Evolutionary conservation across 2,113 vertebrate species (phyloP).

Genomic region (Motacilla tschutschensis): DNA sequence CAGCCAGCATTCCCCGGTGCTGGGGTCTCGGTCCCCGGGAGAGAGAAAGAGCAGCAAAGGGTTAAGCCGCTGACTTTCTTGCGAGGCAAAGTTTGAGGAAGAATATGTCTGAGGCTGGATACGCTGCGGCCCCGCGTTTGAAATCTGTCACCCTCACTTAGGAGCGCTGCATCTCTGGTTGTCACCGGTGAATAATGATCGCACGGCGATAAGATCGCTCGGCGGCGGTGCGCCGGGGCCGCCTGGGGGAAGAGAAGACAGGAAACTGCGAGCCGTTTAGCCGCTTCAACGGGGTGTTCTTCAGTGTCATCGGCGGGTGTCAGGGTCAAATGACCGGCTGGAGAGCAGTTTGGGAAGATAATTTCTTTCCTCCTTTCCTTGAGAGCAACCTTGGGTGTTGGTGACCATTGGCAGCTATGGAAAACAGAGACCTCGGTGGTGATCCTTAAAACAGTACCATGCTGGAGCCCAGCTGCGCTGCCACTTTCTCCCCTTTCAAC

Average conservation of each 20-base stretch:
- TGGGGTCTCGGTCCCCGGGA: neutral
- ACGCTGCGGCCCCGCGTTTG: conserved; percentile 29
- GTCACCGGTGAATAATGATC: conserved; percentile 41
- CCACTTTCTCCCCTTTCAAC: conserved; percentile 63
- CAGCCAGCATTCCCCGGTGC: neutral
- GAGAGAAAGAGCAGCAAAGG: conserved; percentile 38
- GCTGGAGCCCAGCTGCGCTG: conserved; percentile 56
- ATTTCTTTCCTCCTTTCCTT: neutral
- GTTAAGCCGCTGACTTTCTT: conserved; percentile 67
- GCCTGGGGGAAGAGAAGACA: neutral
- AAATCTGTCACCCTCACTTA: conserved; percentile 58
- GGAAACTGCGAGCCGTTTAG: conserved; percentile 28
- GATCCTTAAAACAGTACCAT: conserved; percentile 76
- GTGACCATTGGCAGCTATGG: conserved; percentile 63
- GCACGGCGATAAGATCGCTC: conserved; percentile 44
- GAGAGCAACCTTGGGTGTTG: conserved; percentile 9
- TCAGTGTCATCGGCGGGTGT: conserved; percentile 15
- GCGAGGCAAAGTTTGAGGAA: conserved; percentile 43
- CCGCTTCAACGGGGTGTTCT: neutral
- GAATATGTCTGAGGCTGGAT: conserved; percentile 7
- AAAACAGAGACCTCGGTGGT: conserved; percentile 59
- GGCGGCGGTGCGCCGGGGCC: conserved; percentile 9
- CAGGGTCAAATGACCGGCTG: conserved; percentile 14
- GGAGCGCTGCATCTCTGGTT: conserved; percentile 2
- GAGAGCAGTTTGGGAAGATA: neutral